Evolutionary conservation across 2,797 vertebrate genomes (phyloP).

Genomic region (Columba guinea): DNA sequence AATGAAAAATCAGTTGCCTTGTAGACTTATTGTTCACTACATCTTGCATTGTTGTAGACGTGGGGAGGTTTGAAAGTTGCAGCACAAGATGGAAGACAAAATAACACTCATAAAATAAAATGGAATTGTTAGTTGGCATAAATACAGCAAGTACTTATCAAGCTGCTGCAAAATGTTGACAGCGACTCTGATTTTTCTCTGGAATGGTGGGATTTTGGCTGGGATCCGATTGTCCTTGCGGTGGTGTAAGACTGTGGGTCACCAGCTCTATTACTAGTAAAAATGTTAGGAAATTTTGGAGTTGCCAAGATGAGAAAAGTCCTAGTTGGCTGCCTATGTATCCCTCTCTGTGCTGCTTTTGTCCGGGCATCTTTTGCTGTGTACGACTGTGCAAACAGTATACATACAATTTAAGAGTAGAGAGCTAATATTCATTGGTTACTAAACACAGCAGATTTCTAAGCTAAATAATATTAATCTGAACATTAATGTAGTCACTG

Average conservation of each 20-base stretch:
- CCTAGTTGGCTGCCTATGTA: not conserved
- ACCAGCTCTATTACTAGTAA: not conserved
- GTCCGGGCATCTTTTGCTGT: not conserved
- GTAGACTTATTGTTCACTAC: not conserved
- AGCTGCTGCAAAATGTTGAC: not conserved
- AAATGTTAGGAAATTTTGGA: not conserved
- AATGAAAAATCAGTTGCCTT: not conserved
- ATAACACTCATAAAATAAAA: not conserved
- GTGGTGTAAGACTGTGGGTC: not conserved
- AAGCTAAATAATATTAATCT: not conserved
- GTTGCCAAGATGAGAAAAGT: not conserved
- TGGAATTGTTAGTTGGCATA: not conserved
- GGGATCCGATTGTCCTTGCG: not conserved
- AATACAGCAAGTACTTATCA: not conserved
- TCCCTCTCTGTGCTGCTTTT: not conserved
- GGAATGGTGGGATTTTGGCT: not conserved
- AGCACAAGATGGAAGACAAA: not conserved
- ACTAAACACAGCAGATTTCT: not conserved
- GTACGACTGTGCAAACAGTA: not conserved
- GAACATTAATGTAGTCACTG: not conserved
- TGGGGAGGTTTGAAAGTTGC: not conserved
- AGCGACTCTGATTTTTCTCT: not conserved
- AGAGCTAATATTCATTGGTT: not conserved
- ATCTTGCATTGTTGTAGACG: fast-evolving
- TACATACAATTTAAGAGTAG: not conserved